These are phyloP conservation scores for Druon quercuslanigerum DNA, from an alignment of 1,140 invertebrate species.

Conservation along the genomic window DNA sequence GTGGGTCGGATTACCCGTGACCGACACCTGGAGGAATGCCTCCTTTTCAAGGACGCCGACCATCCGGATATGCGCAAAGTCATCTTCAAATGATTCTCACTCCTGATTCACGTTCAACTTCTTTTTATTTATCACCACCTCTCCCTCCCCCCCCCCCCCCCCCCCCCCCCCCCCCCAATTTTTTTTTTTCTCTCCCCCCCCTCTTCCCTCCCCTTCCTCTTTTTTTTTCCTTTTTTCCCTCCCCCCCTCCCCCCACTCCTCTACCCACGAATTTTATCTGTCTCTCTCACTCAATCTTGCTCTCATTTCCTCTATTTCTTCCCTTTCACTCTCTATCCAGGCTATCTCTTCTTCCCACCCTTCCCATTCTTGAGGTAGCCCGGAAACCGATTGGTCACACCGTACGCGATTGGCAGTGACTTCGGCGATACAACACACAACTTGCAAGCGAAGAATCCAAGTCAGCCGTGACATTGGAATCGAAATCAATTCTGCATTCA, in stretches of 20 bases:
- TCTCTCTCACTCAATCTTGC: constrained; percentile 15
- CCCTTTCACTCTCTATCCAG: constrained; percentile 44
- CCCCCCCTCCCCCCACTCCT: no score
- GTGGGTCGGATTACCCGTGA: constrained; percentile 70
- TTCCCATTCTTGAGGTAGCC: constrained; percentile 48
- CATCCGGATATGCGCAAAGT: constrained; percentile 66
- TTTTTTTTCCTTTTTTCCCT: no score
- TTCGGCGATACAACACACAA: neutral
- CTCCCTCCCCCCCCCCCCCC: no score
- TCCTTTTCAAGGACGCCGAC: constrained; percentile 66
- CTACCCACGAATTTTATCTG: neutral
- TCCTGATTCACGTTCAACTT: no score
- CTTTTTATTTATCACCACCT: neutral
- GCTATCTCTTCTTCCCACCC: constrained; percentile 44
- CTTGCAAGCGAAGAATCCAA: neutral
- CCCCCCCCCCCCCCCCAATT: no score
- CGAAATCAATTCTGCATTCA: constrained; percentile 7
- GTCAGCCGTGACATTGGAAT: constrained; percentile 22
- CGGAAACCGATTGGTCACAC: constrained; percentile 59
- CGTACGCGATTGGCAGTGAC: constrained; percentile 36
- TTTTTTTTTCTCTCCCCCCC: no score
- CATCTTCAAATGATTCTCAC: constrained; percentile 61
- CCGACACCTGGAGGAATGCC: constrained; percentile 68
- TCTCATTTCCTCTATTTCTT: constrained; percentile 44
- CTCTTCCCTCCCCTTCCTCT: no score